Evolutionary conservation across 1,140 invertebrate genomes (phyloP), one percentile per base, ranked within the genome.

Genomic region (Drosophila rhopaloa): DNA sequence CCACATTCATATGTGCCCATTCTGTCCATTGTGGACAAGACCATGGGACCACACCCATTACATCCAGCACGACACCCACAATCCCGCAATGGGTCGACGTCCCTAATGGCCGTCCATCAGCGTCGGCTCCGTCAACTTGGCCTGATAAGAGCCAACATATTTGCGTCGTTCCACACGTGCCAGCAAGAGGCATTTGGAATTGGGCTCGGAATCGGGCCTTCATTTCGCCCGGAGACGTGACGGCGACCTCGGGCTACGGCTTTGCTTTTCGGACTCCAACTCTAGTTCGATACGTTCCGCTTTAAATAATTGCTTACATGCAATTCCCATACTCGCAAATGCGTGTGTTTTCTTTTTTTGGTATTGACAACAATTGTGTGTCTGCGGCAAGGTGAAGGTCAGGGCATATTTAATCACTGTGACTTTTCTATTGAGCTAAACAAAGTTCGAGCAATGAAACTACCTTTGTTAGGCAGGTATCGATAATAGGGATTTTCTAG

Each of bases 121-220:
- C 50, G 50, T 44, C 50, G 40, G 38, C 14, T 59, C 55, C 59
- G 73, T 76, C 70, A 76, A 63, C 43, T 77, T 27, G 27, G 53
- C 35, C 73, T 61, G 74, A 77, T 77, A 77, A 77, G 56, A 55
- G 48, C 55, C 54, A 76, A 76, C 61, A 76, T 75, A 67, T 76
- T 76, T 76, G 50, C 73, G 41, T 76, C 56, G 73, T 60, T 77
- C 44, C 62, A 76, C 74, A 77, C 62, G 73, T 77, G 74, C 74
- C 71, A 37, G 44, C 43, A 55, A 53, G 37, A 41, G 56, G 47
- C 60, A 35, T 70, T 68, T 66, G 63, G 19, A 35, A 38, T 46
- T 37, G 50, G 50, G 32, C 50, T 16, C 27, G 48, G 27, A 35
- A 32, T 68, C 50, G 62, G 66, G 62, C 66, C 61, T 58, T 71